These are phyloP conservation scores for Sula dactylatra DNA, from an alignment of 2,113 vertebrate species.

Conservation along the genomic window DNA sequence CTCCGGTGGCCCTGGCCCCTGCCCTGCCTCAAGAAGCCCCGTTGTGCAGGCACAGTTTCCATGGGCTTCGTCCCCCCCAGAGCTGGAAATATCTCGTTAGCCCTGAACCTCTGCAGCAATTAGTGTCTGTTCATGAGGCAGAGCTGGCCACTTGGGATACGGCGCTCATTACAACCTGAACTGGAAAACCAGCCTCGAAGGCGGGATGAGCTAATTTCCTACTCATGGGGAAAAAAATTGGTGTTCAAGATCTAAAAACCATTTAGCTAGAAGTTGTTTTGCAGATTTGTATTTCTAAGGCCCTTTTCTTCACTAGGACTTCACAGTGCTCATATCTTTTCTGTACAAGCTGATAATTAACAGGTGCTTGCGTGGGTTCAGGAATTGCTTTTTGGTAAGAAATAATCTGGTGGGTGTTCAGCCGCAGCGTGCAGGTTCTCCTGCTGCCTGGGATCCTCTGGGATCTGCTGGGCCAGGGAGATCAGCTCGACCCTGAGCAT, in stretches of 20 bases:
- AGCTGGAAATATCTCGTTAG: neutral
- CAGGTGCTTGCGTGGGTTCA: neutral
- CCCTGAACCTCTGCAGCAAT: neutral
- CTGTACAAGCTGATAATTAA: neutral
- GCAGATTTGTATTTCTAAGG: neutral
- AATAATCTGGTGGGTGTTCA: neutral
- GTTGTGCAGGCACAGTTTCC: neutral
- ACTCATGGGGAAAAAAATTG: neutral
- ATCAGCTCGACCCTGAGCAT: accelerated
- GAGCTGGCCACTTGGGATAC: accelerated
- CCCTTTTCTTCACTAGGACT: neutral
- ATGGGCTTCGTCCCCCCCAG: neutral
- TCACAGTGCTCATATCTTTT: accelerated
- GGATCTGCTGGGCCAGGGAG: neutral
- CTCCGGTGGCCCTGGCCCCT: neutral
- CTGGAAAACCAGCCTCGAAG: neutral
- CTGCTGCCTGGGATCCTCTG: accelerated
- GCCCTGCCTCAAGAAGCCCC: neutral
- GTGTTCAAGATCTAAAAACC: neutral
- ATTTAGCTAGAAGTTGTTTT: neutral
- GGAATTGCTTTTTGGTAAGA: neutral
- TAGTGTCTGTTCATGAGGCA: accelerated
- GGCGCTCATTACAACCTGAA: neutral
- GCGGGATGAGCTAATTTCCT: neutral
- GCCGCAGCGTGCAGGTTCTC: neutral